Evolutionary conservation across 2,888 invertebrate species (phyloP).

Genomic region (Criorhina ranunculi): DNA sequence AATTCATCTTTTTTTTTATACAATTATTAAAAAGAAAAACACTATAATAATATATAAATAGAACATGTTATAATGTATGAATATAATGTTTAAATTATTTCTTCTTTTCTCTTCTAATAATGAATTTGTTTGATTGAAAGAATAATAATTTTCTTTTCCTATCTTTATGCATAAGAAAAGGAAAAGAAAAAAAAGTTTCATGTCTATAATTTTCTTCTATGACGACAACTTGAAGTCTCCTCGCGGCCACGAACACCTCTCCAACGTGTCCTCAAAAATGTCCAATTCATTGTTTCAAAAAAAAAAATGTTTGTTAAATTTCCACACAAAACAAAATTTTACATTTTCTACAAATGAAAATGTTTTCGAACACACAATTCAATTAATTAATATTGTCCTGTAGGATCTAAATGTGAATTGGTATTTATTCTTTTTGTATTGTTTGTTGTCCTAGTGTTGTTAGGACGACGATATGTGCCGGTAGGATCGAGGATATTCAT

Average conservation of each 20-base stretch:
- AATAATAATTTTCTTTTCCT: conserved; percentile 39
- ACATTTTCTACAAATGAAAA: conserved; percentile 49
- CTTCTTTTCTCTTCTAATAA: conserved; percentile 36
- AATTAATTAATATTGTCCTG: conserved; percentile 83
- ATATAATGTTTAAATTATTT: conserved; percentile 42
- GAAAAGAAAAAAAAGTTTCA: conserved; percentile 12
- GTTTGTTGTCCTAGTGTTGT: conserved; percentile 78
- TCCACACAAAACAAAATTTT: too few relatives aligned
- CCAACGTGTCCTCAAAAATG: conserved; percentile 80
- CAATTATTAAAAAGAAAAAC: conserved; percentile 8
- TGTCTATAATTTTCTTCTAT: conserved; percentile 82
- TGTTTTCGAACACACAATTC: conserved; percentile 1
- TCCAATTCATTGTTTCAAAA: conserved; percentile 67
- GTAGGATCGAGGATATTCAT: conserved; percentile 83
- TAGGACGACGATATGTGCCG: conserved; percentile 83
- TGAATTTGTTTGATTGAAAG: conserved; percentile 38
- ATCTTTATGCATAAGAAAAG: too few relatives aligned
- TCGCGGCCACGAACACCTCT: conserved; percentile 84
- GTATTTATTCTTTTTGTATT: conserved; percentile 78
- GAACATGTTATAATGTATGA: conserved; percentile 61
- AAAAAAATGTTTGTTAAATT: too few relatives aligned
- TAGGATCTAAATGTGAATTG: conserved; percentile 81
- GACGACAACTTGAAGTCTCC: conserved; percentile 84
- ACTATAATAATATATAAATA: conserved; percentile 50
- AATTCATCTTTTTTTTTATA: conserved; percentile 14